Percentiles rank a stretch among this genome's conserved stretches.
phyloP scores from a whole-genome alignment of 2,797 vertebrate genomes.

The Cyclopterus lumpus region DNA sequence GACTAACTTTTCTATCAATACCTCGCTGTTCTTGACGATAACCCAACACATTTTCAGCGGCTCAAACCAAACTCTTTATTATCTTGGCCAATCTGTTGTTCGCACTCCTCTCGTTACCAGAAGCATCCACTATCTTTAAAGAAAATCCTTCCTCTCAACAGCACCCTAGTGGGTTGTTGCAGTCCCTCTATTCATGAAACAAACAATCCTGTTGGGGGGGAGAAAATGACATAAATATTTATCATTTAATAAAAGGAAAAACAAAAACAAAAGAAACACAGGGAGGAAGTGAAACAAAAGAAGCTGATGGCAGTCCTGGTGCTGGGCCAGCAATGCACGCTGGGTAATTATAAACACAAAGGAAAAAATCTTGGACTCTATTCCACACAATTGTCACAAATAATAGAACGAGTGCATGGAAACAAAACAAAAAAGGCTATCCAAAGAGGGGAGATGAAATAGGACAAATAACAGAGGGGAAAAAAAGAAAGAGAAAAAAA shows the following conservation, averaged over 20 bases:
- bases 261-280: constrained; percentile 85
- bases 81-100: constrained; percentile 73
- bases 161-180: constrained; percentile 77
- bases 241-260: constrained; percentile 85
- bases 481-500: constrained; percentile 39
- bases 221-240: constrained; percentile 83
- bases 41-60: constrained; percentile 49
- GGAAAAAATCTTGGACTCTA: constrained; percentile 82
- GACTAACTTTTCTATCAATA: constrained; percentile 32
- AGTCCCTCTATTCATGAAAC: constrained; percentile 77
- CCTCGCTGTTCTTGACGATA: constrained; percentile 43
- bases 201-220: constrained; percentile 73
- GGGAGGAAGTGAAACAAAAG: constrained; percentile 86
- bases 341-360: constrained; percentile 87
- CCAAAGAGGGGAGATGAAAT: constrained; percentile 71
- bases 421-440: constrained; percentile 66
- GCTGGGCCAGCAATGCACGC: constrained; percentile 82
- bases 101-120: constrained; percentile 63
- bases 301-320: constrained; percentile 85
- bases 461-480: constrained; percentile 60
- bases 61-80: constrained; percentile 63
- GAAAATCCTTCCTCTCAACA: constrained; percentile 77
- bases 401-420: constrained; percentile 75
- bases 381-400: constrained; percentile 83
- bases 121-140: constrained; percentile 72